These are phyloP conservation scores for Diachrysia chrysitis DNA, from an alignment of 2,888 invertebrate species.

Conservation along the genomic window DNA sequence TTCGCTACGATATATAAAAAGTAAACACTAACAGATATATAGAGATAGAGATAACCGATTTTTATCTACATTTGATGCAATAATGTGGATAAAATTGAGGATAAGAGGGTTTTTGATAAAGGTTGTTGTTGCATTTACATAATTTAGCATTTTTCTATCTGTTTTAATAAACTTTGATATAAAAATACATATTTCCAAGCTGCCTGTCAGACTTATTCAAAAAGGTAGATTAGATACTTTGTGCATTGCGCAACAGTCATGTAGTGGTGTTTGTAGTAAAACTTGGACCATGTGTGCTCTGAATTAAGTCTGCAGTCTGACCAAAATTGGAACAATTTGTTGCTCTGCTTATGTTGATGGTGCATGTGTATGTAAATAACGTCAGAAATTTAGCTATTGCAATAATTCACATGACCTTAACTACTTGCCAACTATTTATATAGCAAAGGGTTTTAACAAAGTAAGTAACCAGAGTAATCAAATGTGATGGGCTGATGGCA, in stretches of 20 bases:
- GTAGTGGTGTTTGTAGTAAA: no score
- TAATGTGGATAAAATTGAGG: not conserved
- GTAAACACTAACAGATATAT: not conserved
- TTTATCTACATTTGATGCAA: not conserved
- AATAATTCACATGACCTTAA: not conserved
- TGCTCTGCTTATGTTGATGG: not conserved
- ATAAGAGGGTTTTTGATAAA: not conserved
- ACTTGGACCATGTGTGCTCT: no score
- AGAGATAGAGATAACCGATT: not conserved
- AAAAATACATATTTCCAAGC: no score
- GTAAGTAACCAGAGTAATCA: not conserved
- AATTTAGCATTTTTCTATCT: no score
- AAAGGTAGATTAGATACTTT: no score
- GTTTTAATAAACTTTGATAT: no score
- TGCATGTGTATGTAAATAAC: not conserved
- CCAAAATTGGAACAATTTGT: not conserved
- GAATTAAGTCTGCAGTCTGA: no score
- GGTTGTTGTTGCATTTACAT: not conserved
- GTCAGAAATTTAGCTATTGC: not conserved
- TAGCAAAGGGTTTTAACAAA: not conserved
- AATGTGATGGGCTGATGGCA: no score
- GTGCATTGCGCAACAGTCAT: no score
- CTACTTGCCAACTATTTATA: not conserved
- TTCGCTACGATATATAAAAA: not conserved
- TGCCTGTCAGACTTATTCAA: no score